phyloP scores from a whole-genome alignment of 2,113 vertebrate genomes.

The Oncorhynchus tshawytscha region DNA sequence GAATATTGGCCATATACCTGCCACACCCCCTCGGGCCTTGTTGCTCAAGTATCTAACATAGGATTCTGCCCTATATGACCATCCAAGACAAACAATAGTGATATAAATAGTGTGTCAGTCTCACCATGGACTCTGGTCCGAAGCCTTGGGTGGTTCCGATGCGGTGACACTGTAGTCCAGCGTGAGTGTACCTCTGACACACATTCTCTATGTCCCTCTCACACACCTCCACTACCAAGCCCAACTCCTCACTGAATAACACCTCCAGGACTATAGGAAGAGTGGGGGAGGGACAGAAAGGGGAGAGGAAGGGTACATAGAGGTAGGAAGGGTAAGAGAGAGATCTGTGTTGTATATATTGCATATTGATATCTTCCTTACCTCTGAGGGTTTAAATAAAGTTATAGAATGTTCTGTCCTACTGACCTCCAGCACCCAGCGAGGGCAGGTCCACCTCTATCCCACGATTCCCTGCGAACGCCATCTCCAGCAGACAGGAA shows the following conservation, averaged over 20 bases:
- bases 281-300: not conserved
- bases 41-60: too few relatives aligned
- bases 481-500: slow-evolving; percentile 88
- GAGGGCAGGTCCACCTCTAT: slow-evolving; percentile 76
- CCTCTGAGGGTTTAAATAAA: not conserved
- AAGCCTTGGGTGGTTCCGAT: slow-evolving; percentile 75
- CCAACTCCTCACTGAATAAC: slow-evolving; percentile 87
- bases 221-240: slow-evolving; percentile 83
- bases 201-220: slow-evolving; percentile 57
- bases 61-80: too few relatives aligned
- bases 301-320: not conserved
- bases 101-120: slow-evolving; percentile 17
- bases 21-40: too few relatives aligned
- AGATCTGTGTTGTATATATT: not conserved
- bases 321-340: not conserved
- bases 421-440: slow-evolving; percentile 71
- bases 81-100: too few relatives aligned
- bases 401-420: not conserved
- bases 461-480: slow-evolving; percentile 88
- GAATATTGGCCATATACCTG: too few relatives aligned
- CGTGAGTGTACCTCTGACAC: slow-evolving; percentile 66
- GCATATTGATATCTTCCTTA: too few relatives aligned
- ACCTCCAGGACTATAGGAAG: slow-evolving; percentile 74
- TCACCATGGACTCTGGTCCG: slow-evolving; percentile 81
- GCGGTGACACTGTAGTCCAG: slow-evolving; percentile 73